Evolutionary conservation across 2,113 vertebrate genomes (phyloP), one percentile per base, ranked within the genome.

Genomic region (Salvelinus sp.): DNA sequence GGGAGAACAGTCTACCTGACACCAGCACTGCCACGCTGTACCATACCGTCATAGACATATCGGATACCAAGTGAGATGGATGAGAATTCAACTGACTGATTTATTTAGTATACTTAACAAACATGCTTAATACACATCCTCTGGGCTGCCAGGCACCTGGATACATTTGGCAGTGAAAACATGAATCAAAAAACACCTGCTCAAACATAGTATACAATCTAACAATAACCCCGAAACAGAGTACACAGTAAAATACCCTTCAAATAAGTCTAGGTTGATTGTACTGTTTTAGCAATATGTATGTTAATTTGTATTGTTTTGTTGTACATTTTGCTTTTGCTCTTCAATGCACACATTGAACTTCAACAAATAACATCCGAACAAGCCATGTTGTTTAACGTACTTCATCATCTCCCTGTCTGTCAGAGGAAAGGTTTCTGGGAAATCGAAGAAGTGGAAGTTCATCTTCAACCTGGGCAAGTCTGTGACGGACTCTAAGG

Each of bases 401-500:
- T 9, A 10, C 7, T 22, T 22, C 66, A 22, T 77, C 20, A 73
- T 69, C 20, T 14, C 38, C 38, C 38, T 44, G 38, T 74, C 16
- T 90, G 85, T 76, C 72, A 99, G 97, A 90, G 95, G 96, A 85
- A 98, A 96, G 83, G 92, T 98, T 80, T 97, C 97, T 82, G 97
- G 96, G 69, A 99, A 99, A 87, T 96, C 97, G 1, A 99, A 97
- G 89, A 98, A 96, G 85, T 99, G 97, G 98, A 98, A 96, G 87
- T 98, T 96, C 1, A 99, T 99, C 91, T 99, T 98, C 88, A 97
- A 97, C 88, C 91, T 98, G 76, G 98, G 97, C 16, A 93, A 95
- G 23, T 98, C 96, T 67, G 95, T 96, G 65, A 91, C 93, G n/a
- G 97, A 99, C 27, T 93, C 96, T 2, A 99, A 98, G 81, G 96